Percentiles rank a stretch among this genome's conserved stretches.
phyloP scores from a whole-genome alignment of 2,113 vertebrate genomes.

The Xenopus borealis region DNA sequence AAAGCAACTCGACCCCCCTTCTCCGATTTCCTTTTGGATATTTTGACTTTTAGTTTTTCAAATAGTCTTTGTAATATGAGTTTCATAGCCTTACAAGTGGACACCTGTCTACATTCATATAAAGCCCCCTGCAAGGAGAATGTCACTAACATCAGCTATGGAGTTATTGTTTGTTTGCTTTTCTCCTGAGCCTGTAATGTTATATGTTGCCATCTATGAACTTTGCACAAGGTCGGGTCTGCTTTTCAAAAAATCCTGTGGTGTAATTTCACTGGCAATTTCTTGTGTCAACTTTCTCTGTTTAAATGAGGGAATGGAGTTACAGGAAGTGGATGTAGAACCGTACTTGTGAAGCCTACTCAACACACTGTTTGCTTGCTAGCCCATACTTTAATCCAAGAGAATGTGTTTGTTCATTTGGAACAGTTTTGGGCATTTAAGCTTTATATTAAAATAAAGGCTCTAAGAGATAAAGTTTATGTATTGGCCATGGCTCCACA shows the following conservation, averaged over 20 bases:
- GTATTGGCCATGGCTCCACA: too few species aligned
- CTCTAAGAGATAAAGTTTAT: too few species aligned
- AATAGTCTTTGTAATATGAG: constrained; percentile 21
- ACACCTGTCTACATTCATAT: constrained; percentile 20
- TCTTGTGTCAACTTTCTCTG: constrained; percentile 4
- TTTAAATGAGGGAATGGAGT: neutral
- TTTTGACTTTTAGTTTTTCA: constrained; percentile 11
- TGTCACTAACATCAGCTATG: neutral
- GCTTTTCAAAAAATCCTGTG: neutral
- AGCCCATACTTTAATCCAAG: too few species aligned
- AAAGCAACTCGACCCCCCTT: neutral
- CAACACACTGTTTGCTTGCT: neutral
- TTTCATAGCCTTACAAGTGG: neutral
- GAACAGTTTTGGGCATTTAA: too few species aligned
- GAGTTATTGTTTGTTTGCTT: constrained; percentile 23
- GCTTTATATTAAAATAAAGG: too few species aligned
- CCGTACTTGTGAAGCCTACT: neutral
- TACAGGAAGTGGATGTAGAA: too few species aligned
- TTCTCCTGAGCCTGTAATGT: neutral
- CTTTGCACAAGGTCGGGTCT: constrained; percentile 13
- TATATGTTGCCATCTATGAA: neutral
- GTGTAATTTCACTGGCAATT: neutral
- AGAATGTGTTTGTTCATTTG: too few species aligned
- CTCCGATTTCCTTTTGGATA: constrained; percentile 2
- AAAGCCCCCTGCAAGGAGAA: constrained; percentile 2